Evolutionary conservation across 1,140 invertebrate species (phyloP), one percentile per base, ranked within the genome.

Genomic region (Bombus sibiricus): DNA sequence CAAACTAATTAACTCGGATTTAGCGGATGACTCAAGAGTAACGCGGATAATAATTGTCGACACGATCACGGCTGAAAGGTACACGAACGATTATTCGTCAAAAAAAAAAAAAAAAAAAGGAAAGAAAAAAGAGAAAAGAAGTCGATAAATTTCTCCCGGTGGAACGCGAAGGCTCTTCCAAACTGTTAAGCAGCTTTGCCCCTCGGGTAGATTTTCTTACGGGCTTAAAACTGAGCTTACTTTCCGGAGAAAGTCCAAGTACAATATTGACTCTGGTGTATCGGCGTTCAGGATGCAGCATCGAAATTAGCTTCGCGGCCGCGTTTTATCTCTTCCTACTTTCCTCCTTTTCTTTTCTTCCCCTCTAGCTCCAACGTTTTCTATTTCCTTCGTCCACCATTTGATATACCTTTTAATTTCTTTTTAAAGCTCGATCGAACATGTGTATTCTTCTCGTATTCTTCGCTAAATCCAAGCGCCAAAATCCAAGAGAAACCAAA

Each of bases 211-310:
- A 81, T 86, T 86, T 86, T 84, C 84, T 81, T 81, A 72, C 53
- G 79, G 39, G 75, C 57, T 72, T 59, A 72, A 85, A 43, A 57
- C 53, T 53, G 71, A 57, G 83, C 77, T 80, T 72, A 80, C 68
- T 62, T 83, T 86, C 68, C 57, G 34, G 75, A 72, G 47, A 68
- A 76, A 69, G 76, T 76, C 88, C 59, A 87, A 86, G 76, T 83
- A 82, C 85, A 84, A 89, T 89, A 89, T 89, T 71, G 85, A 89
- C 66, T 74, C 53, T 37, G 47, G 62, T 66, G 83, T 82, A 82
- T 88, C 83, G 83, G 80, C 85, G 88, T 80, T 84, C 88, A 59
- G 64, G 72, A 53, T 83, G 84, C 80, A 80, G 64, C 83, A 71
- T 76, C 71, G 76, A 89, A 86, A 89, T 89, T 89, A 85, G 64